Percentiles rank a stretch among this genome's conserved stretches.
These are phyloP conservation scores for Athene noctua DNA, from an alignment of 2,113 vertebrate genomes.

Conservation along the genomic window DNA sequence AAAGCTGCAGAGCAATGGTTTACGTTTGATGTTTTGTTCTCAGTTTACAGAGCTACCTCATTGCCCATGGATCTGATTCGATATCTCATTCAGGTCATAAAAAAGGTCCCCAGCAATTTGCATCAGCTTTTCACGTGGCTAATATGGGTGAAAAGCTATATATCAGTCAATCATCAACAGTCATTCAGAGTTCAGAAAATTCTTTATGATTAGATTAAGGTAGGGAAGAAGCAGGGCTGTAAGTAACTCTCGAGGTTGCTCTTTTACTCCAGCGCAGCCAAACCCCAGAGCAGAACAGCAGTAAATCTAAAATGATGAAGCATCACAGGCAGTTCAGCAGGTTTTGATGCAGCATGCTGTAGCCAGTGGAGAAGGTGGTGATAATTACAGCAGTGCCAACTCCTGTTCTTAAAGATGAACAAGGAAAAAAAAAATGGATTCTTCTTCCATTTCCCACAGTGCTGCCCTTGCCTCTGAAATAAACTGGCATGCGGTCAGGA, in stretches of 20 bases:
- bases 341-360: background rate
- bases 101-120: background rate
- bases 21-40: background rate
- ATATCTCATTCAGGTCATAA: background rate
- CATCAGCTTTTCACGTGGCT: background rate
- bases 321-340: background rate
- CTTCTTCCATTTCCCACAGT: background rate
- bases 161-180: background rate
- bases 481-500: background rate
- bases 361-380: background rate
- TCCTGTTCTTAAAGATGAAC: background rate
- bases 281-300: background rate
- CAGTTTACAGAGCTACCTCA: background rate
- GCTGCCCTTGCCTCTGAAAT: background rate
- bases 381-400: background rate
- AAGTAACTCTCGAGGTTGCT: background rate
- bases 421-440: background rate
- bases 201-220: background rate
- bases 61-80: background rate
- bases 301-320: background rate
- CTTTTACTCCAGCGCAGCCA: background rate
- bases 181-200: background rate
- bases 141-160: background rate
- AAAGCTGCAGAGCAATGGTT: background rate
- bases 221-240: background rate